Evolutionary conservation across 2,113 vertebrate genomes (phyloP).

Genomic region (Turdus rufiventris): DNA sequence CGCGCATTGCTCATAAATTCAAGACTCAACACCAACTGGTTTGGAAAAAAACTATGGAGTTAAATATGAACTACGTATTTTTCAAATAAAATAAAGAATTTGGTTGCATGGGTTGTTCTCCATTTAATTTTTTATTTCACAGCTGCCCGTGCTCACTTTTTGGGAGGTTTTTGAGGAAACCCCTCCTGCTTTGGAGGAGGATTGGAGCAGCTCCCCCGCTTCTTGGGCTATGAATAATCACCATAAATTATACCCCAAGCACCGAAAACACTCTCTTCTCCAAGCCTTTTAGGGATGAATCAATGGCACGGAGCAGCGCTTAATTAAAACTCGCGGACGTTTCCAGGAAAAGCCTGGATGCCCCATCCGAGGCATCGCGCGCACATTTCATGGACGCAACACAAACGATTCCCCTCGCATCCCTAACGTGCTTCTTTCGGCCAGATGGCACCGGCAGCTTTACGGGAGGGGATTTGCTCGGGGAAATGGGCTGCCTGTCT

Average conservation of each 20-base stretch:
- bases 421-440: background rate
- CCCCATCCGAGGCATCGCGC: background rate
- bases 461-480: background rate
- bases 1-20: accelerated
- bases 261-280: background rate
- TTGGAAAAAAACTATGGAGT: background rate
- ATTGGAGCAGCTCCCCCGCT: accelerated
- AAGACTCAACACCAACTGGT: background rate
- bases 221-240: background rate
- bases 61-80: background rate
- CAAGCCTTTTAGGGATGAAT: background rate
- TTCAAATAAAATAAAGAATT: background rate
- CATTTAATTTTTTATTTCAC: no score
- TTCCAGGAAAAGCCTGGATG: background rate
- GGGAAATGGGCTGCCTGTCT: background rate
- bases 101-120: accelerated
- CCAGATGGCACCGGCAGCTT: background rate
- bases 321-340: background rate
- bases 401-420: accelerated
- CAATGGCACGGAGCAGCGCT: background rate
- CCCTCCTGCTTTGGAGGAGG: background rate
- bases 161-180: background rate
- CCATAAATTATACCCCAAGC: background rate
- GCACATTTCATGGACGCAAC: accelerated
- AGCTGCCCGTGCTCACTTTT: background rate